Evolutionary conservation across 1,140 invertebrate genomes (phyloP).

Genomic region (Callitettix versicolor): DNA sequence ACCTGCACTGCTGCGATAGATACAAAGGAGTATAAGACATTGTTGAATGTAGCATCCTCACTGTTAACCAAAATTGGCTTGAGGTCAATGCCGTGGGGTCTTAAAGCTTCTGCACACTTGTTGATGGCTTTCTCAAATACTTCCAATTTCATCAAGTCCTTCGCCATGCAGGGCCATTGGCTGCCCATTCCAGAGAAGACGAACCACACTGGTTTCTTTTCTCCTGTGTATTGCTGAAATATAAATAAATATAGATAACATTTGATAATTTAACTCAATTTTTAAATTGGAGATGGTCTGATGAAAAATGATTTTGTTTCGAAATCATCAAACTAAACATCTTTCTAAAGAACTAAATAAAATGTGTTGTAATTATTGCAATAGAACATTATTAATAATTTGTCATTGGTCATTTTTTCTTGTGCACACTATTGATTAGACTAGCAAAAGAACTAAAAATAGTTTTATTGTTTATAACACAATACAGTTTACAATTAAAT

Average conservation of each 20-base stretch:
- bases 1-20: conserved; percentile 89
- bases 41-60: conserved; percentile 63
- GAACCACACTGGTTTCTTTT: conserved; percentile 78
- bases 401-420: too few species aligned
- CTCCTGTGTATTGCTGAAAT: conserved; percentile 27
- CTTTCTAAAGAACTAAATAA: too few species aligned
- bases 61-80: conserved; percentile 67
- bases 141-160: conserved; percentile 68
- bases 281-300: too few species aligned
- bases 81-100: conserved; percentile 68
- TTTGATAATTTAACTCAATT: too few species aligned
- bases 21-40: conserved; percentile 80
- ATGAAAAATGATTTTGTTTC: too few species aligned
- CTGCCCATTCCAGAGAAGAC: conserved; percentile 94
- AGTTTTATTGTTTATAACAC: too few species aligned
- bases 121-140: conserved; percentile 67
- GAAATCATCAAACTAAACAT: too few species aligned
- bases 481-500: too few species aligned
- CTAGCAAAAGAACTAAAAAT: too few species aligned
- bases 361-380: too few species aligned
- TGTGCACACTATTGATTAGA: too few species aligned
- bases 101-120: conserved; percentile 60
- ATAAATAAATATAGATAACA: conserved; percentile 9
- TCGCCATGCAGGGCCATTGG: conserved; percentile 92
- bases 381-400: too few species aligned